These are phyloP conservation scores for Sebastes trivittatus DNA, from an alignment of 2,797 vertebrate species.

Conservation along the genomic window DNA sequence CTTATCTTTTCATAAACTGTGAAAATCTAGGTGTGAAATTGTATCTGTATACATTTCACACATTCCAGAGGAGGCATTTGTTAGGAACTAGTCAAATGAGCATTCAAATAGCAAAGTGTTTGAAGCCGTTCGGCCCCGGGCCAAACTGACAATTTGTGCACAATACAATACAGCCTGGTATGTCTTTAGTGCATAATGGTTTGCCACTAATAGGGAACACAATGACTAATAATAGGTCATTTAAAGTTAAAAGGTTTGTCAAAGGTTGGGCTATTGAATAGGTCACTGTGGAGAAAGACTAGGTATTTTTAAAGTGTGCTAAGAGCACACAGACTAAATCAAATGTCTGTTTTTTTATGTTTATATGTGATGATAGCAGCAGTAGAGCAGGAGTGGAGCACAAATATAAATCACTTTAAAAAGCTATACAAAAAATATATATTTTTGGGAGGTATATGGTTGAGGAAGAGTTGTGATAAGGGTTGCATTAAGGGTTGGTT, in stretches of 20 bases:
- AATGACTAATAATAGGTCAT: not conserved
- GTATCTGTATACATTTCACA: conserved; percentile 31
- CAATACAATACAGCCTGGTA: not conserved
- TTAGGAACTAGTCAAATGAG: not conserved
- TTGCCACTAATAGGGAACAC: not conserved
- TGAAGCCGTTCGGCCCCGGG: not conserved
- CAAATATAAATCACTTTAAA: too few species aligned
- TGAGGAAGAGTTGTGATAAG: too few species aligned
- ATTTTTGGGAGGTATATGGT: too few species aligned
- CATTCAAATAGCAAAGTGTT: not conserved
- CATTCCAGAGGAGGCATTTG: not conserved
- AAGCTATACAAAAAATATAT: too few species aligned
- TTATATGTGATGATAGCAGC: not conserved
- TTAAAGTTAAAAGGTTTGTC: not conserved
- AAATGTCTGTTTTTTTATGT: not conserved
- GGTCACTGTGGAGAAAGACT: not conserved
- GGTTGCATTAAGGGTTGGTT: too few species aligned
- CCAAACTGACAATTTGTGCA: not conserved
- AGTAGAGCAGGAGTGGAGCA: not conserved
- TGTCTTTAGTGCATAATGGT: not conserved
- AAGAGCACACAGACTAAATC: not conserved
- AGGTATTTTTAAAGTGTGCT: not conserved
- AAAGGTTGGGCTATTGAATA: not conserved
- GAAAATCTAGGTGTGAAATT: conserved; percentile 24
- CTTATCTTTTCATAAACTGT: not conserved